Base-by-base conservation (phyloP, 1,140 invertebrate genomes). In the Saccostrea glomerata region DNA sequence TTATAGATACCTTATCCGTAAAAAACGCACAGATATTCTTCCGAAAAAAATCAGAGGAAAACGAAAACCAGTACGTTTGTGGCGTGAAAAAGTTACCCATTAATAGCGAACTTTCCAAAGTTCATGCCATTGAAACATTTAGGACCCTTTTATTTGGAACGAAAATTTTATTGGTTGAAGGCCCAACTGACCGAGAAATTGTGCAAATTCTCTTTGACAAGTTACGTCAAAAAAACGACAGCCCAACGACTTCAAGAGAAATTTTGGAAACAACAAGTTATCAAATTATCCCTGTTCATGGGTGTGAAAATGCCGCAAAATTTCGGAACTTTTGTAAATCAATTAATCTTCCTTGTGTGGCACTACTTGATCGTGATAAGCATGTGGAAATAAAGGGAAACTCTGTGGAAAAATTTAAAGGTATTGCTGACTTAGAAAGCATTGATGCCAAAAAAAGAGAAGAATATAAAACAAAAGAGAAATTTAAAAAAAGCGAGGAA, bases 1-100 rank as follows among this genome's bases (percentile, higher is more conserved):
- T 87, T 23, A 36, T 87, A 30, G 86, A 87, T 40, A 56, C 56
- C 23, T 20, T 86, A 55, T 73, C 58, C 58, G 20, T 60, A 3
- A 12, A 60, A 60, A 60, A 20, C 13, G 13, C 58, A 13, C 25
- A 12, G 2, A 6, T 73, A 0, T 73, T 73, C 25, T 30, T 13
- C 23, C 7, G 66, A 30, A 73, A 13, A 25, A 7, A 73, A 7
- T 2, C 30, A 36, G 30, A 36, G 30, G 2, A 36, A 36, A 36
- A 36, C 30, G n/a, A 25, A 3, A 17, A 13, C 17, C 9, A 11
- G 12, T 2, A 11, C 12, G 56, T 58, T 58, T 58, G n/a, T n/a
- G 58, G 58, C 12, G 5, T 60, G 12, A 25, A 13, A 30, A 23
- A 13, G 7, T 23, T 23, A 25, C 7, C 6, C 25, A 30, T 30